Percentiles rank a stretch among this genome's conserved stretches.
Conservation (phyloP, 2,888 invertebrate genomes). For the Automeris io region DNA sequence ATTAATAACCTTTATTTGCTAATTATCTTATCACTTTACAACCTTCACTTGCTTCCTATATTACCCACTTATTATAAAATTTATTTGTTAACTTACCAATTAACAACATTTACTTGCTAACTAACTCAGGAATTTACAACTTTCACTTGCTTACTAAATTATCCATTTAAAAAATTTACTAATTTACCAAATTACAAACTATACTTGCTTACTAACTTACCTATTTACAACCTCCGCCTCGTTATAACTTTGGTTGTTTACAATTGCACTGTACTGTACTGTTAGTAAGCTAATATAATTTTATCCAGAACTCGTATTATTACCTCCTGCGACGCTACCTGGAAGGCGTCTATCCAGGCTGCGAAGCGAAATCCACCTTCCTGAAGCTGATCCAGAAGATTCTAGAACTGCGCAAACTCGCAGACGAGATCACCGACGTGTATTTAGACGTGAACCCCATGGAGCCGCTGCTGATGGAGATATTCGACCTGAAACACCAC, state of each 20-base stretch:
- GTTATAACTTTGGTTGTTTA: background rate
- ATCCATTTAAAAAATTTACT: background rate
- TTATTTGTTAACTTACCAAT: too few relatives aligned
- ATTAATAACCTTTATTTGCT: too few relatives aligned
- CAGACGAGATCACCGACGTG: slow-evolving; percentile 94
- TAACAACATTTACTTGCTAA: too few relatives aligned
- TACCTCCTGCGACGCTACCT: slow-evolving; percentile 90
- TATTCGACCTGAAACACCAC: slow-evolving; percentile 92
- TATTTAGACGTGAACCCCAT: slow-evolving; percentile 96
- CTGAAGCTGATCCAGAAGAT: slow-evolving; percentile 93
- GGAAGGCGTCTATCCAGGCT: slow-evolving; percentile 89
- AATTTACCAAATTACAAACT: too few relatives aligned
- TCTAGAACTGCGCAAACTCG: slow-evolving; percentile 90
- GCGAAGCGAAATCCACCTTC: slow-evolving; percentile 92
- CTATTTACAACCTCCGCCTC: background rate
- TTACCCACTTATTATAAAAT: background rate
- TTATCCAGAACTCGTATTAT: slow-evolving; percentile 89
- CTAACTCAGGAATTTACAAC: too few relatives aligned
- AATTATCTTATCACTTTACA: too few relatives aligned
- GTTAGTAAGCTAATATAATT: background rate
- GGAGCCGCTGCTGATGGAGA: slow-evolving; percentile 95
- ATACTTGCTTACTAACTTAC: too few relatives aligned
- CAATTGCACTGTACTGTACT: background rate
- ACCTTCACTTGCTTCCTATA: background rate
- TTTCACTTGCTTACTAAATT: too few relatives aligned